Evolutionary conservation across 2,797 vertebrate species (phyloP).

Genomic region (Hemibagrus guttatus): DNA sequence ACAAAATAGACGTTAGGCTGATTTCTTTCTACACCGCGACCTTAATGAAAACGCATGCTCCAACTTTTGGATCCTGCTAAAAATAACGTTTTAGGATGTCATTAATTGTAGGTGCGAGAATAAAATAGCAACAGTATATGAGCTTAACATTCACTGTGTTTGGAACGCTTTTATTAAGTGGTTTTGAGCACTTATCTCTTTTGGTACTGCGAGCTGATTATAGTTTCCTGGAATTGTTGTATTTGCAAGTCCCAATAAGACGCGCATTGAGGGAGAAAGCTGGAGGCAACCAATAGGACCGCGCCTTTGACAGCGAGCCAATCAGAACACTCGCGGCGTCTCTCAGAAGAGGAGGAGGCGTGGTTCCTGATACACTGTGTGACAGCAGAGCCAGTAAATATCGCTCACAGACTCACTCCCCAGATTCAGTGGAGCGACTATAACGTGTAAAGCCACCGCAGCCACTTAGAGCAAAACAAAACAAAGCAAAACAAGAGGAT

Average conservation of each 20-base stretch:
- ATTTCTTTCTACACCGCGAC: not conserved
- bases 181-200: not conserved
- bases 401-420: constrained; percentile 6
- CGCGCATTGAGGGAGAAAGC: constrained; percentile 15
- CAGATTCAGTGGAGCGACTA: not conserved
- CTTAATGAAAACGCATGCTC: too few relatives aligned
- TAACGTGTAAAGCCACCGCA: not conserved
- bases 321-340: constrained; percentile 58
- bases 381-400: constrained; percentile 51
- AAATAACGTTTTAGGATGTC: not conserved
- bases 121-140: not conserved
- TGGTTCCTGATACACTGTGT: constrained; percentile 22
- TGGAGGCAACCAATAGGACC: constrained; percentile 58
- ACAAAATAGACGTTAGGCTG: constrained; percentile 9
- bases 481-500: constrained; percentile 7
- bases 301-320: constrained; percentile 56
- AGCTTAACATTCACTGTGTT: not conserved
- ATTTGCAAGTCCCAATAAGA: constrained; percentile 51
- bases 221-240: constrained; percentile 53
- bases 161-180: not conserved
- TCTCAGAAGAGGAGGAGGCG: constrained; percentile 61
- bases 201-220: constrained; percentile 2
- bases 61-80: not conserved
- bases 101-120: not conserved
- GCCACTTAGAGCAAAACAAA: not conserved